phyloP scores from a whole-genome alignment of 2,888 invertebrate species.

The Argyresthia goedartella region DNA sequence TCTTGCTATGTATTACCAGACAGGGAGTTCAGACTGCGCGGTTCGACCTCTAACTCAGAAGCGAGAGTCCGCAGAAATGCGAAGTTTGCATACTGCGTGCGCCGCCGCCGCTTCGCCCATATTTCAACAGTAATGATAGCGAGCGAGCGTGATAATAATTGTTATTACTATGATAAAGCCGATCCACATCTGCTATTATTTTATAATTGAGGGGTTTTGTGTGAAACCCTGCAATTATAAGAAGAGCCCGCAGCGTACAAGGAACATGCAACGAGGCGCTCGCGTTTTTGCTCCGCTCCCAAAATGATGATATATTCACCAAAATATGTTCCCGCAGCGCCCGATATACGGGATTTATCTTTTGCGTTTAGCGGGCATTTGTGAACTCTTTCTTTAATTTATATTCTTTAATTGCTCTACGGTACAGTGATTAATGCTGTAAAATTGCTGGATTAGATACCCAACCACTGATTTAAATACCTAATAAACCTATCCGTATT shows the following conservation, averaged over 20 bases:
- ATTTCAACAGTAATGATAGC: conserved; percentile 66
- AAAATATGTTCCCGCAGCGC: conserved; percentile 28
- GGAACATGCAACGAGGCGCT: conserved; percentile 57
- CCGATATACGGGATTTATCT: conserved; percentile 23
- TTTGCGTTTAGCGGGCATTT: conserved; percentile 11
- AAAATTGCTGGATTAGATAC: not conserved
- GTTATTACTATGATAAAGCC: conserved; percentile 57
- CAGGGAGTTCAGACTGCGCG: not conserved
- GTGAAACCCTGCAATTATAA: conserved; percentile 69
- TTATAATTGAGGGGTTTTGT: conserved; percentile 70
- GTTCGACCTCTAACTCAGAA: not conserved
- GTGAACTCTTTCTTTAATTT: conserved; percentile 5
- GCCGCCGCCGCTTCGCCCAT: conserved; percentile 46
- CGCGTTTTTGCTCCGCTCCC: conserved; percentile 51
- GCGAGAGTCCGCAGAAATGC: conserved; percentile 23
- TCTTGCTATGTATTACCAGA: no score
- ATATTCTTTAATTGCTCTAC: conserved; percentile 5
- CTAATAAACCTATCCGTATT: no score
- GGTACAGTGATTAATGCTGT: conserved; percentile 2
- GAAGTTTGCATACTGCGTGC: conserved; percentile 51
- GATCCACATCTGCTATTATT: conserved; percentile 69
- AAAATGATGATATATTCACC: conserved; percentile 55
- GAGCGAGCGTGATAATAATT: conserved; percentile 68
- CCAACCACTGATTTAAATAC: not conserved
- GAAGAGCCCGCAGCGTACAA: conserved; percentile 58